Evolutionary conservation across 2,797 vertebrate species (phyloP).

Genomic region (Cirrhinus mrigala): DNA sequence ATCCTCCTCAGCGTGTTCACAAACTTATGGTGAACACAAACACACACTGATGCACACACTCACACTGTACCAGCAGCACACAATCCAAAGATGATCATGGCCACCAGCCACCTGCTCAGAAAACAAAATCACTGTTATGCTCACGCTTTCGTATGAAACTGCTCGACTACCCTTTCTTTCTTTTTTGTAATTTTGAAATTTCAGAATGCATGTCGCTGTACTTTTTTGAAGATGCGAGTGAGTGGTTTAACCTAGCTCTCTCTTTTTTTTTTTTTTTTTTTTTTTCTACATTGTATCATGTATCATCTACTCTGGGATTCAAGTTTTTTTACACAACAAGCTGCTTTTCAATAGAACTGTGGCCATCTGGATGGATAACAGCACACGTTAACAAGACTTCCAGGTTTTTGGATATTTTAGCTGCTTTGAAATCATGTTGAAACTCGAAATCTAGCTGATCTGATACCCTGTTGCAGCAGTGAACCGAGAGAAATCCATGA

Average conservation of each 20-base stretch:
- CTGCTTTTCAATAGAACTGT: conserved; percentile 46
- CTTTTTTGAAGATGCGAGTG: conserved; percentile 32
- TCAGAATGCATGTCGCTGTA: conserved; percentile 46
- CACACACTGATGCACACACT: background rate
- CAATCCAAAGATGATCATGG: conserved; percentile 59
- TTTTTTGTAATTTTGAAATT: conserved; percentile 41
- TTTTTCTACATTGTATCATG: conserved; percentile 59
- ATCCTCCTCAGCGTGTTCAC: conserved; percentile 39
- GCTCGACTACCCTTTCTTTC: conserved; percentile 42
- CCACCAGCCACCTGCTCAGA: conserved; percentile 26
- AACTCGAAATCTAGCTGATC: background rate
- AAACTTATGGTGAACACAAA: conserved; percentile 19
- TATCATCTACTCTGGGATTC: conserved; percentile 58
- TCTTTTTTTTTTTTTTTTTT: conserved; percentile 20
- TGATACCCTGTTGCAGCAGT: background rate
- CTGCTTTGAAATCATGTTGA: conserved; percentile 43
- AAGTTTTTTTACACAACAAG: conserved; percentile 57
- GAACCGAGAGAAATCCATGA: background rate
- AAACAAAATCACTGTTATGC: conserved; percentile 39
- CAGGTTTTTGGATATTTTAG: conserved; percentile 23
- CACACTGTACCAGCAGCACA: conserved; percentile 48
- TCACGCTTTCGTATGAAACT: conserved; percentile 44
- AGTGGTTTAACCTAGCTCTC: conserved; percentile 33
- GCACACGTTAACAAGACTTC: conserved; percentile 5
- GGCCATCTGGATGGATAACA: conserved; percentile 51